Percentiles rank a stretch among this genome's conserved stretches.
These are phyloP conservation scores for Poeciliopsis turneri DNA, from an alignment of 2,797 vertebrate genomes.

Conservation along the genomic window DNA sequence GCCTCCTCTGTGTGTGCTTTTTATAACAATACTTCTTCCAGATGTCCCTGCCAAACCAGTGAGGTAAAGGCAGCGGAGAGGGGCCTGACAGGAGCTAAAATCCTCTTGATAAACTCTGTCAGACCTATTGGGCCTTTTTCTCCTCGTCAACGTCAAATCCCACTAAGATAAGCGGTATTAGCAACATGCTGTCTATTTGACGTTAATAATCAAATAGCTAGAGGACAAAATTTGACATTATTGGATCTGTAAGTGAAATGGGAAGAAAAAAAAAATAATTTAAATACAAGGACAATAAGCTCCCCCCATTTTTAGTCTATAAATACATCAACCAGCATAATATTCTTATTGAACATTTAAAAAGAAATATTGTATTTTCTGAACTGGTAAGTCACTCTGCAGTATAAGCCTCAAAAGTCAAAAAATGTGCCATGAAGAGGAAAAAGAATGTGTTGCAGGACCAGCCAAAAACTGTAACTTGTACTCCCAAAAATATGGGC, in stretches of 20 bases:
- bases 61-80: constrained; percentile 39
- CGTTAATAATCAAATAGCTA: neutral
- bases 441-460: too few species aligned
- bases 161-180: neutral
- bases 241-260: neutral
- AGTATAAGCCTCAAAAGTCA: too few species aligned
- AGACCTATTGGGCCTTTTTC: constrained; percentile 17
- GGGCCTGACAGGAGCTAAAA: constrained; percentile 45
- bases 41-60: constrained; percentile 66
- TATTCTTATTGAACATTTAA: neutral
- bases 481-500: too few species aligned
- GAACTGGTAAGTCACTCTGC: too few species aligned
- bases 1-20: constrained; percentile 70
- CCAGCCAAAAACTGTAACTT: too few species aligned
- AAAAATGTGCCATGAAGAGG: too few species aligned
- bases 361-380: neutral
- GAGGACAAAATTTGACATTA: neutral
- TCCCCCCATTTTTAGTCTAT: neutral
- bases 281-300: neutral
- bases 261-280: neutral
- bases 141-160: constrained; percentile 1
- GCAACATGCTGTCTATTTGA: constrained; percentile 5
- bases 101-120: constrained; percentile 45
- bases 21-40: constrained; percentile 79
- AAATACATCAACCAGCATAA: neutral